Percentiles rank a stretch among this genome's conserved stretches.
These are phyloP conservation scores for Brachionus plicatilis DNA, from an alignment of 1,140 invertebrate species.

Conservation along the genomic window DNA sequence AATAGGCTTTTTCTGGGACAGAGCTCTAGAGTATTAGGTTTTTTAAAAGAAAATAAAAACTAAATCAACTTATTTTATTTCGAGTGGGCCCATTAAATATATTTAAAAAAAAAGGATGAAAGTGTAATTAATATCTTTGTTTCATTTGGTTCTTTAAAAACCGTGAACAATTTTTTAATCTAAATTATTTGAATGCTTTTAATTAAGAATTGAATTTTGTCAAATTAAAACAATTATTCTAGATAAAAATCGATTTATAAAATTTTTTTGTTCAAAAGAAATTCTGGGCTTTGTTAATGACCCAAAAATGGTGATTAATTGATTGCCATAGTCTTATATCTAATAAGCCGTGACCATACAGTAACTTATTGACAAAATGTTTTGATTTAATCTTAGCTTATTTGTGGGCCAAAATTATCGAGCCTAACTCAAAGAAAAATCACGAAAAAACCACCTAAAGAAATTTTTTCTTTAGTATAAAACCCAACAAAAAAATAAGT, in stretches of 20 bases:
- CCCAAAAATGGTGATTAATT: neutral
- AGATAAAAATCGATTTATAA: neutral
- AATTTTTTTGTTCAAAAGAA: neutral
- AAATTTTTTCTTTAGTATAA: slow-evolving; percentile 3
- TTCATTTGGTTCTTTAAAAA: too few species aligned
- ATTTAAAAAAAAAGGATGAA: too few species aligned
- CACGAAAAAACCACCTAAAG: neutral
- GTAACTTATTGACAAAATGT: neutral
- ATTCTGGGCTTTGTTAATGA: neutral
- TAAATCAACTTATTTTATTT: too few species aligned
- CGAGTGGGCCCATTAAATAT: too few species aligned
- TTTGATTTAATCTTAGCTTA: neutral
- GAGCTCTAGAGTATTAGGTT: too few species aligned
- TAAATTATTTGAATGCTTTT: neutral
- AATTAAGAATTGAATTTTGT: neutral
- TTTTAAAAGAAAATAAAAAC: too few species aligned
- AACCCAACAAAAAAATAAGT: neutral
- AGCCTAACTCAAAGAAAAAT: neutral
- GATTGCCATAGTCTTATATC: neutral
- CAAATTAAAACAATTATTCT: neutral
- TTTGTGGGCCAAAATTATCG: neutral
- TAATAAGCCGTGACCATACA: neutral
- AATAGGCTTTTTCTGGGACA: too few species aligned
- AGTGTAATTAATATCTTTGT: too few species aligned
- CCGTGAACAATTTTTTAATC: neutral